Conservation (phyloP, 2,797 vertebrate species). For the Paramormyrops hopkinsi region DNA sequence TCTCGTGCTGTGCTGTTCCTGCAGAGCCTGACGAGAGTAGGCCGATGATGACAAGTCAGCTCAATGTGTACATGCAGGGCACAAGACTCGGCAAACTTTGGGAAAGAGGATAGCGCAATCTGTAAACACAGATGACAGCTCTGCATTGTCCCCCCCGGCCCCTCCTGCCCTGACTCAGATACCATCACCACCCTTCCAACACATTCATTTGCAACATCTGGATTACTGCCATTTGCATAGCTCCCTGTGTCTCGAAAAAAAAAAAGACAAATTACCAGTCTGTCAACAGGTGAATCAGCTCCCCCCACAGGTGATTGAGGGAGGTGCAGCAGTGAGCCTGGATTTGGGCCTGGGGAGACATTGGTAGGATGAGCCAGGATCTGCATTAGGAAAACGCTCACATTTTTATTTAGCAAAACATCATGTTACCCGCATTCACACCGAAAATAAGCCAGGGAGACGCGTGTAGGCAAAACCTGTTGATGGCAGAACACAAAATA, state of each 20-base stretch:
- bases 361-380: not conserved
- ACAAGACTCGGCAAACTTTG: not conserved
- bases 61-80: not conserved
- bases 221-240: not conserved
- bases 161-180: not conserved
- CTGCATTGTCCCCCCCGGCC: rapidly evolving
- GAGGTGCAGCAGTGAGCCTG: not conserved
- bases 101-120: not conserved
- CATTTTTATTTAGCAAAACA: not conserved
- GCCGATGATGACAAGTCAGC: not conserved
- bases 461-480: not conserved
- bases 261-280: not conserved
- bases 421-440: not conserved
- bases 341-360: not conserved
- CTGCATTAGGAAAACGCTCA: not conserved
- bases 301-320: not conserved
- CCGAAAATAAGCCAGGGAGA: not conserved
- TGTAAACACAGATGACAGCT: not conserved
- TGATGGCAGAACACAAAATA: not conserved
- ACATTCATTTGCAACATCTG: conserved; percentile 10
- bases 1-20: not conserved
- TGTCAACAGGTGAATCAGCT: conserved; percentile 10
- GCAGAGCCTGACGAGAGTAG: not conserved
- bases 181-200: not conserved
- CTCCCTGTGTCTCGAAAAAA: not conserved